Evolutionary conservation across 53 echinoderm and acorn worm genomes (phyloP).

Genomic region (Echinarachnius parma): DNA sequence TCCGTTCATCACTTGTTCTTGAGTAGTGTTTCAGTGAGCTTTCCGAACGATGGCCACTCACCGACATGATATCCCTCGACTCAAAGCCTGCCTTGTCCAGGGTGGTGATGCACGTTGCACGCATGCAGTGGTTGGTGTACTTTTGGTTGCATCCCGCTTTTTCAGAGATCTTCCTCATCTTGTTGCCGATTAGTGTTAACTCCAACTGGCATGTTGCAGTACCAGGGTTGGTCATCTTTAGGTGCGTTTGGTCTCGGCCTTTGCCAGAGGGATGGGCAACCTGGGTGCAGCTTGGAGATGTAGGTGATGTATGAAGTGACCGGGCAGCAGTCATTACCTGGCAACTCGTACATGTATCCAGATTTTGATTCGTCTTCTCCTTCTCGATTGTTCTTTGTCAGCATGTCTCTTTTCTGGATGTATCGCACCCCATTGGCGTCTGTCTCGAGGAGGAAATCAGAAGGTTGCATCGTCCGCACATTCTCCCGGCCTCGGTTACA

Average conservation of each 20-base stretch:
- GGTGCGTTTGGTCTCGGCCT: slow-evolving; percentile 33
- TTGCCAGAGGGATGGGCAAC: slow-evolving; percentile 43
- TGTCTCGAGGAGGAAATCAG: slow-evolving; percentile 31
- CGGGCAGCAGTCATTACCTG: slow-evolving; percentile 34
- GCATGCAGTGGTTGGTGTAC: slow-evolving; percentile 49
- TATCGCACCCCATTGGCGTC: slow-evolving; percentile 37
- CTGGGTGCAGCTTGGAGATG: slow-evolving; percentile 42
- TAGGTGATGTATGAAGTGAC: slow-evolving; percentile 38
- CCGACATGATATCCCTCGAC: slow-evolving; percentile 13
- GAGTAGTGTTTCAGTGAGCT: slow-evolving; percentile 9
- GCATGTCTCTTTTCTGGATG: slow-evolving; percentile 39
- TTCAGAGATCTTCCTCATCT: slow-evolving; percentile 42
- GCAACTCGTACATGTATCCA: slow-evolving; percentile 49
- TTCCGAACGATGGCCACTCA: slow-evolving; percentile 20
- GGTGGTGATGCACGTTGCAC: slow-evolving; percentile 19
- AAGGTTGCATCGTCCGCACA: slow-evolving; percentile 37
- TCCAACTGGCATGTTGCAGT: slow-evolving; percentile 19
- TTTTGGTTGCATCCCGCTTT: slow-evolving; percentile 30
- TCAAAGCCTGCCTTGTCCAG: slow-evolving; percentile 9
- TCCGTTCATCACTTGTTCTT: slow-evolving; percentile 23
- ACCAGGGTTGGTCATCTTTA: slow-evolving; percentile 19
- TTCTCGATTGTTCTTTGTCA: slow-evolving; percentile 52
- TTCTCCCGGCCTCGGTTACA: slow-evolving; percentile 53
- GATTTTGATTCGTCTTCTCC: slow-evolving; percentile 44
- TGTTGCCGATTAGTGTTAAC: slow-evolving; percentile 41